These are phyloP conservation scores for Myotis yumanensis DNA, from an alignment of 2,113 vertebrate species.

Conservation along the genomic window DNA sequence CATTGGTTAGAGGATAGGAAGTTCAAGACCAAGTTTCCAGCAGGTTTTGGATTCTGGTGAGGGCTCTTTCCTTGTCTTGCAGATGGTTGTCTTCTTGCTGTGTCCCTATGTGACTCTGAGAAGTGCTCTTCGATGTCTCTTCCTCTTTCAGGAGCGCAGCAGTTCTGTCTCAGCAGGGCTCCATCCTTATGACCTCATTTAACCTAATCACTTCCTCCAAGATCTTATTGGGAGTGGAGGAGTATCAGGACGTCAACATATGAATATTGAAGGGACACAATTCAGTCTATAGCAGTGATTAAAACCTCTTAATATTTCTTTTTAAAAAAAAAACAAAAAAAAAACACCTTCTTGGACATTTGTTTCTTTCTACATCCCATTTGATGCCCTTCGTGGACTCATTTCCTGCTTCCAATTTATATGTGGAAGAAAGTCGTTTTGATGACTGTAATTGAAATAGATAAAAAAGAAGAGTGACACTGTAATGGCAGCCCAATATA, in stretches of 20 bases:
- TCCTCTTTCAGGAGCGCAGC: background rate
- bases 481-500: background rate
- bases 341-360: background rate
- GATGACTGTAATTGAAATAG: background rate
- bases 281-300: background rate
- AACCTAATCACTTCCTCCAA: background rate
- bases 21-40: background rate
- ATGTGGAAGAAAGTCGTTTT: background rate
- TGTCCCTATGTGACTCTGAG: background rate
- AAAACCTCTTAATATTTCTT: background rate
- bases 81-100: background rate
- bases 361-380: background rate
- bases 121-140: background rate
- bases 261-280: background rate
- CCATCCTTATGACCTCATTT: background rate
- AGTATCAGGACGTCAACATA: background rate
- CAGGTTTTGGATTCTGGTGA: background rate
- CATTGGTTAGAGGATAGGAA: background rate
- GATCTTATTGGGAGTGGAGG: fast-evolving
- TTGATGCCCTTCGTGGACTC: background rate
- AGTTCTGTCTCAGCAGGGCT: background rate
- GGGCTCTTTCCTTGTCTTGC: background rate
- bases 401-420: background rate
- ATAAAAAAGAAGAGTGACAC: background rate
- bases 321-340: too few species aligned